Base-by-base conservation (phyloP, 2,888 invertebrate genomes). In the Diplazon laetatorius region DNA sequence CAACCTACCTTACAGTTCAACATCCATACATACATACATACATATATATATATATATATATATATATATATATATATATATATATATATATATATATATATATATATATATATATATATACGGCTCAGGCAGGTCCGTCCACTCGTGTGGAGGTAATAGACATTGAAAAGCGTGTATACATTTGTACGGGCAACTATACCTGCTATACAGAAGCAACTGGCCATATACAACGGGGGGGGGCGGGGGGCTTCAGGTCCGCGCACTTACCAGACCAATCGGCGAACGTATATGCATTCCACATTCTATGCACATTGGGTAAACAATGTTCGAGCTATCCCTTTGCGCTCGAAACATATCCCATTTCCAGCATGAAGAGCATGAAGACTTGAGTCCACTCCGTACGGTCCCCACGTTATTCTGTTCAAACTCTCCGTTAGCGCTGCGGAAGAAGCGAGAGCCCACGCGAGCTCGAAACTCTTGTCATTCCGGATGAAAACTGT, bases 231-330 rank as follows among this genome's bases (percentile, higher is more conserved):
- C n/a, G n/a, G n/a, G n/a, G n/a, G n/a, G n/a, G n/a, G n/a, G n/a
- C n/a, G n/a, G n/a, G n/a, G n/a, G 14, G 68, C 37, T 62, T 50
- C 52, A 39, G 42, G 63, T 72, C 59, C 25, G 57, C 59, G 68
- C 30, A 30, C 72, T 79, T 44, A 76, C 79, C 76, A 63, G 72
- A 75, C 68, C 72, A 30, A 72, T 72, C 76, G 76, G 52, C 44
- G 22, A 22, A 79, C 63, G 44, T 76, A 30, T 76, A 71, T 72
- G 72, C 63, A 76, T 72, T 76, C n/a, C 76, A 63, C 79, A 72
- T 76, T 72, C 66, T 50, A 66, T 44, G 63, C 79, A 52, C 25
- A 79, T 79, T 79, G 76, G 62, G 68, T 76, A 75, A 79, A 79
- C 78, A 79, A 79, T 79, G 79, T 76, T 69, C 57, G 37, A 12